phyloP scores from a whole-genome alignment of 2,888 invertebrate genomes.

The Allacma fusca region DNA sequence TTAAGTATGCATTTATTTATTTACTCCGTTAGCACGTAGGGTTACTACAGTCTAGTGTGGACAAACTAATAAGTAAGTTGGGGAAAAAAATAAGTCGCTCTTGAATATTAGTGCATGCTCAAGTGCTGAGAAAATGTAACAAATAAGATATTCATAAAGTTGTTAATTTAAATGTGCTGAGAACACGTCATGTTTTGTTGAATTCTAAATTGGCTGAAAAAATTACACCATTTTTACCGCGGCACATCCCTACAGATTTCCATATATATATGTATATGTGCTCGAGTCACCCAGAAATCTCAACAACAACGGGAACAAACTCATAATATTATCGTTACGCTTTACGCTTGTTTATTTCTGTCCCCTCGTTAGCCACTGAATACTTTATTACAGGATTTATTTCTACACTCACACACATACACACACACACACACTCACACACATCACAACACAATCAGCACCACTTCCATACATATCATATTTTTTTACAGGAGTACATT shows the following conservation, averaged over 20 bases:
- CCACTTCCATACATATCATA: no score
- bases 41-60: no score
- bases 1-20: no score
- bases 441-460: no score
- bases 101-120: no score
- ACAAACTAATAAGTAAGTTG: no score
- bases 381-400: neutral
- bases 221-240: conserved; percentile 5
- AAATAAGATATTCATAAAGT: conserved; percentile 3
- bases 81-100: no score
- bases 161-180: conserved; percentile 3
- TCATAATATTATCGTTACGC: conserved; percentile 16
- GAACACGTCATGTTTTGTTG: conserved; percentile 11
- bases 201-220: conserved; percentile 11
- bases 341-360: neutral
- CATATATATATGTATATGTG: neutral
- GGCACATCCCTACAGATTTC: neutral
- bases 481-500: neutral
- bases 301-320: conserved; percentile 12
- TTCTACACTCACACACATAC: no score
- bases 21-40: no score
- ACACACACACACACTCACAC: no score
- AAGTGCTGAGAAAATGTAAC: neutral
- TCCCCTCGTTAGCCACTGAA: conserved; percentile 8
- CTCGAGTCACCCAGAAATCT: neutral